Evolutionary conservation across 2,888 invertebrate species (phyloP), one percentile per base, ranked within the genome.

Genomic region (Aquatica leii): DNA sequence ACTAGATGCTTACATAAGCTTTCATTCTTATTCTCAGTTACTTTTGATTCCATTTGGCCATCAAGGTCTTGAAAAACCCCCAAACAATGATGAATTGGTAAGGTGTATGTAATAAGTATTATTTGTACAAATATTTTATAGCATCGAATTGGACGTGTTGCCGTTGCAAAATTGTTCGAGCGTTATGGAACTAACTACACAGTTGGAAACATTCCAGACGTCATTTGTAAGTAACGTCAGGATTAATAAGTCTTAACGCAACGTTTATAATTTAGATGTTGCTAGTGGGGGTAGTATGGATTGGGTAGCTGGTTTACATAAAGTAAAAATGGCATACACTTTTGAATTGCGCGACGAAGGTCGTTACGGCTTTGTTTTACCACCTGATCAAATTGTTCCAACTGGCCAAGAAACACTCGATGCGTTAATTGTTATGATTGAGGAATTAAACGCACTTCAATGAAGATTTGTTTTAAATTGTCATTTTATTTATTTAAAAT

Each of bases 21-120:
- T 93, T 76, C 93, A 94, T 77, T 90, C 92, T 0, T 92, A 86
- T 71, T 88, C 90, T 0, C 92, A 93, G 72, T 81, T 88, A 31
- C 77, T 92, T 17, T 78, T 92, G 53, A 78, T 89, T 57, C 91
- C 92, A 0, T 92, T 89, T 76, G 92, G 92, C 0, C 86, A 90
- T 71, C 87, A 87, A 78, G 8, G 80, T 82, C 0, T 85, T 86
- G 14, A 81, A 0, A 84, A 85, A 56, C 74, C 85, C 3, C 86
- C 84, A 0, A 88, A 89, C 73, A 86, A 87, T 67, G 72, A 86
- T 59, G 86, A 87, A 71, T 80, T 85, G 72, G 88, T 88, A 79
- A 0, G 78, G 11, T 12, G 3, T 37, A 12, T 5, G n/a, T 37
- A 12, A 37, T 37, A 5, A 3, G 37, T 9, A 2, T 35, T 37